phyloP scores from a whole-genome alignment of 92 coral and sea anemone genomes.

The Zoanthus sansibaricus region DNA sequence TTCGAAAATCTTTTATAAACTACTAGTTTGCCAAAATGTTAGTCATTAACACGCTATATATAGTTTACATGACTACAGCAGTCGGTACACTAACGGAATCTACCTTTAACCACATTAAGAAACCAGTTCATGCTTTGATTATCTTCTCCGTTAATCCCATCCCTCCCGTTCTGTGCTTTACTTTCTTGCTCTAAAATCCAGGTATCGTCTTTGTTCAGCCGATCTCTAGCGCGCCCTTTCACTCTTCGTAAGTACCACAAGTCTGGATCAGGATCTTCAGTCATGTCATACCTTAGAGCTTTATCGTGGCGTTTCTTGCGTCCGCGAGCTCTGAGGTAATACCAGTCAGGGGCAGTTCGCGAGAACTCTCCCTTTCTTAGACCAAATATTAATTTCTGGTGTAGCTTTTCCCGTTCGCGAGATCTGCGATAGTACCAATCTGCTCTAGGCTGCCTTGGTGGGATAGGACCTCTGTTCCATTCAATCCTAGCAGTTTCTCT shows the following conservation, averaged over 20 bases:
- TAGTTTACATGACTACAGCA: no score
- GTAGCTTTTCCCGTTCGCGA: conserved; percentile 26
- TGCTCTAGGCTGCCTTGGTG: neutral
- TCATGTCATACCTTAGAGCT: neutral
- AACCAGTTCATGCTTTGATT: conserved; percentile 35
- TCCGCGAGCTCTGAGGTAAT: conserved; percentile 21
- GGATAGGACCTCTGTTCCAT: conserved; percentile 10
- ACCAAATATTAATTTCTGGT: conserved; percentile 26
- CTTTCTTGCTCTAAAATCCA: conserved; percentile 77
- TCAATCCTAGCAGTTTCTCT: conserved; percentile 13
- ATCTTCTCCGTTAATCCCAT: conserved; percentile 20
- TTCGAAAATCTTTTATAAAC: no score
- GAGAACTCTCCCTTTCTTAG: conserved; percentile 22
- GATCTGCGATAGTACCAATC: conserved; percentile 31
- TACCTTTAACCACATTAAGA: conserved; percentile 22
- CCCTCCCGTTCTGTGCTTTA: conserved; percentile 53
- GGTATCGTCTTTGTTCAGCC: conserved; percentile 43
- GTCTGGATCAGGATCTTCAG: conserved; percentile 5
- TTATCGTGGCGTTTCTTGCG: conserved; percentile 13
- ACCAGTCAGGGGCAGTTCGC: conserved; percentile 32
- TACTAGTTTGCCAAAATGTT: no score
- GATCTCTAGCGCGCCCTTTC: conserved; percentile 61
- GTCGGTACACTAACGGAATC: conserved; percentile 9
- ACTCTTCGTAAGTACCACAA: conserved; percentile 81
- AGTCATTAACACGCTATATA: no score